Base-by-base conservation (phyloP, 2,113 vertebrate species). In the Ivindomyrus marchei region DNA sequence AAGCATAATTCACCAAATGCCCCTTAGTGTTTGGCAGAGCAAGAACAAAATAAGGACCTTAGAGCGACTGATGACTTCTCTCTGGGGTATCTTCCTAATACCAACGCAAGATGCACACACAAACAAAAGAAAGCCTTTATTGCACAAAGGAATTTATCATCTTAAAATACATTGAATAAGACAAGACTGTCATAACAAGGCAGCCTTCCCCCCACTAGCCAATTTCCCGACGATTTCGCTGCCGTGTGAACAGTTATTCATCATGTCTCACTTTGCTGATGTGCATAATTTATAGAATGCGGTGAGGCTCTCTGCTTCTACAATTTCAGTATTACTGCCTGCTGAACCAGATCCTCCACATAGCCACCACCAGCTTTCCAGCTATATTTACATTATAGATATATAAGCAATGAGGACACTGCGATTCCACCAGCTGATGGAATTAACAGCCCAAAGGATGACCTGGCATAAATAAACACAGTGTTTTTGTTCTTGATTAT, bases 261-360 rank as follows among this genome's bases (percentile, higher is more conserved):
- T 80, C 74, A 80, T 80, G 74, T 80, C 74, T 42, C 13, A 80
- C 74, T 80, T 80, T 80, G 74, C 31, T 83, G n/a, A 56, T 53
- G 74, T 83, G 87, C 56, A 84, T 89, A 83, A 89, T 83, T 53
- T 70, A 53, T 83, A 50, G 77, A 24, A 83, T 49, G 27, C 47
- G 31, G 70, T 74, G 15, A 89, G 58, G 66, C 88, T 83, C 70
- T 36, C 47, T 70, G 50, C 49, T 83, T 83, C 70, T 50, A 77
- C 70, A 52, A 53, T 53, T 31, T 89, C 88, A 89, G 77, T 83
- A 89, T 70, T 53, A 70, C 74, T 36, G 77, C 88, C 50, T 56
- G 74, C 70, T 36, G 74, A 50, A 80, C 50, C 39, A 50, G 88
- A 83, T 7, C 74, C 4, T 80, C 31, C 31, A 19, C 74, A 80